Percentiles rank a stretch among this genome's conserved stretches.
Evolutionary conservation across 2,113 vertebrate species (phyloP).

Genomic region (Dascyllus trimaculatus): DNA sequence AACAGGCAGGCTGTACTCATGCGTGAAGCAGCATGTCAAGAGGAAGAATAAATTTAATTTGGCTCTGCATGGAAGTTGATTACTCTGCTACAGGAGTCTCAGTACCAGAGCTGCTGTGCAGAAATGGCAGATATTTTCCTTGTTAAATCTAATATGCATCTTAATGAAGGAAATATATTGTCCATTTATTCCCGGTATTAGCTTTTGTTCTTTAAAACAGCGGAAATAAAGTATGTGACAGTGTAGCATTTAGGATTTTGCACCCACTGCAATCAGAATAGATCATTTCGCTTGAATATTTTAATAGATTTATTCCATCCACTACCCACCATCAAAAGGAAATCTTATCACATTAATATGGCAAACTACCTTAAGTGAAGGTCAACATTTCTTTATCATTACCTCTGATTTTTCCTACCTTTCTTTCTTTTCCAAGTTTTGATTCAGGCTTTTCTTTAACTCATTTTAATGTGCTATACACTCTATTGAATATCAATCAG

Average conservation of each 20-base stretch:
- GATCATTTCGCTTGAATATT: constrained; percentile 5
- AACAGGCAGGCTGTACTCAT: constrained; percentile 31
- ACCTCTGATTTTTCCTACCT: constrained; percentile 23
- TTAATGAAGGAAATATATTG: constrained; percentile 4
- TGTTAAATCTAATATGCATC: constrained; percentile 18
- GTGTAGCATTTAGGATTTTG: neutral
- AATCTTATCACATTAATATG: constrained; percentile 20
- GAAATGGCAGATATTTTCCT: constrained; percentile 40
- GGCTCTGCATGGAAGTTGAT: constrained; percentile 28
- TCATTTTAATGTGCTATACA: constrained; percentile 76
- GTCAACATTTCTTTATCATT: constrained; percentile 41
- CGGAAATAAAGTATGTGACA: neutral
- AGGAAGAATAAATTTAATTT: constrained; percentile 57
- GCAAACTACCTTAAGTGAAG: constrained; percentile 37
- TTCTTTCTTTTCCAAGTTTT: constrained; percentile 62
- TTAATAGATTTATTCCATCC: constrained; percentile 14
- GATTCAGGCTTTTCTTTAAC: constrained; percentile 53
- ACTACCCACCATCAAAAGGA: neutral
- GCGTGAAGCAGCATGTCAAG: constrained; percentile 44
- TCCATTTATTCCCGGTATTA: neutral
- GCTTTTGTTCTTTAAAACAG: constrained; percentile 3
- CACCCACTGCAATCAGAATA: neutral
- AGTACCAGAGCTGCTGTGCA: constrained; percentile 11
- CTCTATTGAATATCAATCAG: constrained; percentile 81
- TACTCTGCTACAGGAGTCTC: constrained; percentile 24